These are phyloP conservation scores for Carduelis carduelis DNA, from an alignment of 2,797 vertebrate species.

Conservation along the genomic window DNA sequence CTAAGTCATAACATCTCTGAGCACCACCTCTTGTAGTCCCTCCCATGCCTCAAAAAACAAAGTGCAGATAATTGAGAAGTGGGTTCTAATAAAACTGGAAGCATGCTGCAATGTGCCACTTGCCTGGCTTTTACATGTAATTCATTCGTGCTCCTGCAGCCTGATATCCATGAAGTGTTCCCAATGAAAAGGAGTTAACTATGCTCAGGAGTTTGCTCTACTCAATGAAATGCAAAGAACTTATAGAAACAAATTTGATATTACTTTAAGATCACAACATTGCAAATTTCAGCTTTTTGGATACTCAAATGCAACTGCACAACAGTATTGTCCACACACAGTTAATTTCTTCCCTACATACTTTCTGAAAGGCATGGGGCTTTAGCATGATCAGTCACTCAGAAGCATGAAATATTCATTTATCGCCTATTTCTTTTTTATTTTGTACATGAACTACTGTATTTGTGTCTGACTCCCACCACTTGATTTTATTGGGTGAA, in stretches of 20 bases:
- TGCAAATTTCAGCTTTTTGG: slow-evolving; percentile 11
- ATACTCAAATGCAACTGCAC: slow-evolving; percentile 11
- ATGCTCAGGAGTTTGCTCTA: background rate
- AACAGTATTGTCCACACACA: slow-evolving; percentile 16
- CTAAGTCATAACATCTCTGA: background rate
- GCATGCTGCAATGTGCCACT: background rate
- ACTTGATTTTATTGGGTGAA: slow-evolving; percentile 49
- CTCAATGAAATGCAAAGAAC: background rate
- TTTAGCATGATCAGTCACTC: background rate
- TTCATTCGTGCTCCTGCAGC: background rate
- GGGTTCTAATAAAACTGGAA: background rate
- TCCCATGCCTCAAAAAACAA: background rate
- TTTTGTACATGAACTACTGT: slow-evolving; percentile 2
- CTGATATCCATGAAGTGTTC: background rate
- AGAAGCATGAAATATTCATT: slow-evolving; percentile 56
- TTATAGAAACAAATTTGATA: background rate
- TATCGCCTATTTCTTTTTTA: background rate
- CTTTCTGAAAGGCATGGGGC: background rate
- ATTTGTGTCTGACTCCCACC: slow-evolving; percentile 5
- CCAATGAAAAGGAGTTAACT: background rate
- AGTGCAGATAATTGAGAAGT: background rate
- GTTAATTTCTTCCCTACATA: background rate
- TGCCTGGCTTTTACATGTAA: background rate
- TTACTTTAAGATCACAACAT: background rate
- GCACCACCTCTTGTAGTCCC: background rate